These are phyloP conservation scores for Lemur catta DNA, from an alignment of 2,797 vertebrate species.

Conservation along the genomic window DNA sequence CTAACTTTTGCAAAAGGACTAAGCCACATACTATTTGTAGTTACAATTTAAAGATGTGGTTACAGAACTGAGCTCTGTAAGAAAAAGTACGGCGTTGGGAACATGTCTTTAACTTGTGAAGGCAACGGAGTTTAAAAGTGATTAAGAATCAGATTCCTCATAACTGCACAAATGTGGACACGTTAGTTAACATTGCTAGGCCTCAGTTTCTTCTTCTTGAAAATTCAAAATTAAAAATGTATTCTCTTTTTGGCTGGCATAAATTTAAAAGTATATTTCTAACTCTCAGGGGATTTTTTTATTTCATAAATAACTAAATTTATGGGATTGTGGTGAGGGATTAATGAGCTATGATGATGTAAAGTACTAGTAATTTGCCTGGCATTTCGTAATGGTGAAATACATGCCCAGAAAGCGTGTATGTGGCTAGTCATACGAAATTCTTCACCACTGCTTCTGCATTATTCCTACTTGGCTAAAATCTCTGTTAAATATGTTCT, in stretches of 20 bases:
- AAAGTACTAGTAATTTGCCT: background rate
- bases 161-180: background rate
- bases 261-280: background rate
- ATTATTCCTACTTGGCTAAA: background rate
- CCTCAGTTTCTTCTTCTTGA: background rate
- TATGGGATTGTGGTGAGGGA: background rate
- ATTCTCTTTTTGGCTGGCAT: background rate
- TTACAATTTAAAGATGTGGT: background rate
- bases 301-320: background rate
- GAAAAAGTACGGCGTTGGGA: background rate
- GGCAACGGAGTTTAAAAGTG: background rate
- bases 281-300: background rate
- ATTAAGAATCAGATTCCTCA: background rate
- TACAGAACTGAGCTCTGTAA: background rate
- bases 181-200: background rate
- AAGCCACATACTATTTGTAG: background rate
- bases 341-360: background rate
- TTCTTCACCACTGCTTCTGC: background rate
- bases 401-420: background rate
- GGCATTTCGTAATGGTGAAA: background rate
- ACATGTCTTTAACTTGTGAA: background rate
- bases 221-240: background rate
- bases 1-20: slow-evolving; percentile 17
- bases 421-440: background rate
- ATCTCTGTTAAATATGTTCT: background rate